phyloP scores from a whole-genome alignment of 2,888 invertebrate species.

The Drosophila fulvimacula region DNA sequence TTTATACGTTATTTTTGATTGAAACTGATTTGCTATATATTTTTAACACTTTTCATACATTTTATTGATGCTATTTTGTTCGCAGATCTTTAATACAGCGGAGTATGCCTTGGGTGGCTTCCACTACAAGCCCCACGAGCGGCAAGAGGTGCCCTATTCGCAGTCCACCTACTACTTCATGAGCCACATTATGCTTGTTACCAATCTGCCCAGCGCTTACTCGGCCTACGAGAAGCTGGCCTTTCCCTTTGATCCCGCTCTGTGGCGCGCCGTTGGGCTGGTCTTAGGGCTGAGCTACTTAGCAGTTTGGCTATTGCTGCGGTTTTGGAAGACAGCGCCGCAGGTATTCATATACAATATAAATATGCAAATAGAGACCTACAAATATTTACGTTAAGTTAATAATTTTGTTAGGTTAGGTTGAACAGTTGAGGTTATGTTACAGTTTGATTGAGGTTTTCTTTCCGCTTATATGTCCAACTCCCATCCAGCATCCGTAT shows the following conservation, averaged over 20 bases:
- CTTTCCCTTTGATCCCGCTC: slow-evolving; percentile 67
- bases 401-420: neutral
- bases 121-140: slow-evolving; percentile 58
- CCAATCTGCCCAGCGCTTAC: slow-evolving; percentile 67
- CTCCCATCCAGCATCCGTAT: slow-evolving; percentile 41
- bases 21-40: neutral
- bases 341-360: neutral
- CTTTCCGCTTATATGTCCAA: too few relatives aligned
- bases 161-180: slow-evolving; percentile 72
- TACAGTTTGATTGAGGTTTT: too few relatives aligned
- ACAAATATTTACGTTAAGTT: neutral
- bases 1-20: too few relatives aligned
- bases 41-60: neutral
- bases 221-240: slow-evolving; percentile 73
- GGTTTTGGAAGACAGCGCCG: neutral
- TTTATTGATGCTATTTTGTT: too few relatives aligned
- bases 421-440: neutral
- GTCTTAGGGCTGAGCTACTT: slow-evolving; percentile 51
- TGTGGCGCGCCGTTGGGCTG: slow-evolving; percentile 66
- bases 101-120: slow-evolving; percentile 78
- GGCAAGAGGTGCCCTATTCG: slow-evolving; percentile 50
- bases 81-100: slow-evolving; percentile 67
- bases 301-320: slow-evolving; percentile 29
- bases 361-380: neutral
- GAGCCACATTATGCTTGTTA: slow-evolving; percentile 72